phyloP scores from a whole-genome alignment of 2,113 vertebrate genomes.

The Nerophis ophidion region DNA sequence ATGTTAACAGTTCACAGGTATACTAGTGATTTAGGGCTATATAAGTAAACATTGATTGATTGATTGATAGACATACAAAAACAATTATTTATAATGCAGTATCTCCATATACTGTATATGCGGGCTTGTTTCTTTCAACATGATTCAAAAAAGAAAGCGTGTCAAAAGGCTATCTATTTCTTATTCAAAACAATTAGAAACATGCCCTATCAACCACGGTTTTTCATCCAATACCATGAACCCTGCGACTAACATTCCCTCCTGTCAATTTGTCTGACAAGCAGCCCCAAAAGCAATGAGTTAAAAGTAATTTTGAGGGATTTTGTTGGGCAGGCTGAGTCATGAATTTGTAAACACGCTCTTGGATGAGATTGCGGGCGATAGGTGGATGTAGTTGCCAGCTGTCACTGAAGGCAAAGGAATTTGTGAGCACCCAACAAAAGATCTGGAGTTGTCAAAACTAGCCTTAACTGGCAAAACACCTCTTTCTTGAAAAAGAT shows the following conservation, averaged over 20 bases:
- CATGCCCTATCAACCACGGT: no score
- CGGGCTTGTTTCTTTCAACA: no score
- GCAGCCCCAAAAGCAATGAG: neutral
- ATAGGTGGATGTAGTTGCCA: neutral
- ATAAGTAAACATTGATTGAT: no score
- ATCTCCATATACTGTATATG: no score
- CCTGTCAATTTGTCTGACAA: neutral
- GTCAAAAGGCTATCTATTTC: neutral
- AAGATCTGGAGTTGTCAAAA: neutral
- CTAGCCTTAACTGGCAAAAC: no score
- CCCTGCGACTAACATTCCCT: neutral
- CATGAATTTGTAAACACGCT: neutral
- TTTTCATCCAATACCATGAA: neutral
- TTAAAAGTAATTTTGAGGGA: neutral
- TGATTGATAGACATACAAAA: no score
- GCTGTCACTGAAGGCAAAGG: neutral
- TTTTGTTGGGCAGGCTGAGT: constrained; percentile 1
- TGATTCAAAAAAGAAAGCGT: no score
- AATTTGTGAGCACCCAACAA: neutral
- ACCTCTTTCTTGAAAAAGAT: neutral
- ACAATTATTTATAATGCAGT: no score
- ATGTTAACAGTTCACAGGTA: no score
- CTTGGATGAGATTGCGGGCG: neutral
- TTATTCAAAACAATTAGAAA: neutral
- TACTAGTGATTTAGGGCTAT: no score